Evolutionary conservation across 2,113 vertebrate genomes (phyloP), one percentile per base, ranked within the genome.

Genomic region (Ahaetulla prasina): DNA sequence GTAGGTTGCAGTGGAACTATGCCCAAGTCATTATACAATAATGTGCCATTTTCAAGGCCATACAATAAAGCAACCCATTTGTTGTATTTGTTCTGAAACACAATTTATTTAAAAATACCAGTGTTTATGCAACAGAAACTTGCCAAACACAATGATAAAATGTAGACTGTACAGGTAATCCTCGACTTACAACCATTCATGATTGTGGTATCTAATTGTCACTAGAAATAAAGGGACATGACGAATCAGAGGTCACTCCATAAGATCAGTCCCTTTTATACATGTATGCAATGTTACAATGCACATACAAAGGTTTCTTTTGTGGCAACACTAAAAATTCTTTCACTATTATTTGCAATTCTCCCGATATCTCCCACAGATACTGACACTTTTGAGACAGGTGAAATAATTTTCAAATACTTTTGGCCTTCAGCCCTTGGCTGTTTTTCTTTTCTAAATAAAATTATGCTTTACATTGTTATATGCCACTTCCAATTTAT

Each of bases 21-120:
- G 53, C 85, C 60, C 12, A 0, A 4, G 20, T 27, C 92, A 20
- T 57, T 27, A 84, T 1, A 25, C 89, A 91, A 30, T 39, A 2
- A 0, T 3, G 74, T 93, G 27, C 90, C 0, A 8, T 93, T 91
- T 60, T 68, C 39, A 25, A 74, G 93, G 92, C 60, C 2, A 0
- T 85, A n/a, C 25, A 39, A 84, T 89, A 92, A 92, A 94, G 50
- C 6, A 27, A 92, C 90, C 52, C 74, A 89, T 47, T 96, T 92
- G 39, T 47, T 89, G 4, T 55, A 57, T 20, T 57, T 63, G 30
- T 68, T 68, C 63, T 68, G 63, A 68, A 4, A 68, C 63, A 35
- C 63, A 60, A 60, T 60, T 60, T 68, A 68, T n/a, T n/a, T 16
- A 68, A 68, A 68, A 68, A 14, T 14, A 68, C 12, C 63, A 68